Conservation (phyloP, 2,113 vertebrate species). For the Neolamprologus modestus region DNA sequence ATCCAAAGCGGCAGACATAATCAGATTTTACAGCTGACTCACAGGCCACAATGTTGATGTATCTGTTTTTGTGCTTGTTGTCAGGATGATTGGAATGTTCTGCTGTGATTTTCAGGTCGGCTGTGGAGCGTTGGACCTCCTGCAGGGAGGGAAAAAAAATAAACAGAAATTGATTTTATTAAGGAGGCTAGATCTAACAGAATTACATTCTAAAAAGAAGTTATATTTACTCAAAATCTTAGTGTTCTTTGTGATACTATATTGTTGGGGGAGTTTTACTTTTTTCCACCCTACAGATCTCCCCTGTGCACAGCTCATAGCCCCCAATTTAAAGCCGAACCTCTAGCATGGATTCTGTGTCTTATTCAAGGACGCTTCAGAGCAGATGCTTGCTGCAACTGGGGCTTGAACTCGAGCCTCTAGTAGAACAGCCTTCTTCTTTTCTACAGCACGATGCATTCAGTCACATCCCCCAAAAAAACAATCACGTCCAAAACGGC, state of each 20-base stretch:
- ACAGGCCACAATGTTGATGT: slow-evolving; percentile 99
- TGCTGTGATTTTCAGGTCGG: slow-evolving; percentile 96
- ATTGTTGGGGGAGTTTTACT: neutral
- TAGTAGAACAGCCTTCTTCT: neutral
- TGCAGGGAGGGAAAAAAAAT: slow-evolving; percentile 39
- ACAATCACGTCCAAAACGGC: neutral
- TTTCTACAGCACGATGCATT: neutral
- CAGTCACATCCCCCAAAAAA: neutral
- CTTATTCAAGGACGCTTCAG: slow-evolving; percentile 11
- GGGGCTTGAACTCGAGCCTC: neutral
- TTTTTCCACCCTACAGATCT: neutral
- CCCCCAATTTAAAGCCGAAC: neutral
- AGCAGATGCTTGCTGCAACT: slow-evolving; percentile 23
- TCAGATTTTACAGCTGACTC: slow-evolving; percentile 67
- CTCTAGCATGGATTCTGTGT: neutral
- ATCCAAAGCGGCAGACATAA: neutral
- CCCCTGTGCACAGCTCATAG: neutral
- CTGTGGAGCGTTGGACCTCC: slow-evolving; percentile 94
- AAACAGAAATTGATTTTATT: slow-evolving; percentile 8
- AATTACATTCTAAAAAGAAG: neutral
- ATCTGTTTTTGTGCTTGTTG: slow-evolving; percentile 99
- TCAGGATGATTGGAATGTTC: slow-evolving; percentile 98
- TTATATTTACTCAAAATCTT: neutral
- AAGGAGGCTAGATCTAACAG: neutral
- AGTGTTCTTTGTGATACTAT: neutral